Evolutionary conservation across 1,140 invertebrate genomes (phyloP).

Genomic region (Drosophila pachea): DNA sequence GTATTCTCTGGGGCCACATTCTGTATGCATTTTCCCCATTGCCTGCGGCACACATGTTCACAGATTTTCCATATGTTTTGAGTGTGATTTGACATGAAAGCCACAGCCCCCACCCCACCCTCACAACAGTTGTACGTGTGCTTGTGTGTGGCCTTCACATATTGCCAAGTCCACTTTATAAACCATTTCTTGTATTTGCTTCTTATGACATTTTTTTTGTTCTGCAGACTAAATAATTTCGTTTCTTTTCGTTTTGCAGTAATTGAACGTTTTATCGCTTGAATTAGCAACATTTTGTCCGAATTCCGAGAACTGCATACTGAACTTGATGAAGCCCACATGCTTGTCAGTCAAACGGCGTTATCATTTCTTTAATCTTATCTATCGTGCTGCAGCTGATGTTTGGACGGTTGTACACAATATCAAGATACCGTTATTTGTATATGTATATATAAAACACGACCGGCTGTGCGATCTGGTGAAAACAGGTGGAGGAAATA

Average conservation of each 20-base stretch:
- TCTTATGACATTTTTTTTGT: constrained; percentile 17
- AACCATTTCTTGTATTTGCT: constrained; percentile 23
- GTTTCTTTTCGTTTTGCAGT: not conserved
- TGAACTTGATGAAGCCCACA: constrained; percentile 1
- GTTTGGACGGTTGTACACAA: not conserved
- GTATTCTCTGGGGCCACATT: constrained; percentile 45
- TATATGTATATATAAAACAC: not conserved
- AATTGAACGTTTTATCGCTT: not conserved
- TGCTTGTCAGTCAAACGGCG: constrained; percentile 20
- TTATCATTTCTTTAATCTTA: constrained; percentile 62
- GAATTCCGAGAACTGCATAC: constrained; percentile 4
- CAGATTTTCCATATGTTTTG: constrained; percentile 65
- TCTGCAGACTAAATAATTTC: too few relatives aligned
- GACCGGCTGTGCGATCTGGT: not conserved
- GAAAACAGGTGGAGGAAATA: not conserved
- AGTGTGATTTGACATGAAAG: constrained; percentile 34
- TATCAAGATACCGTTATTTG: constrained; percentile 28
- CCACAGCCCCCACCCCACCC: constrained; percentile 1
- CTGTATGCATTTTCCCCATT: constrained; percentile 23
- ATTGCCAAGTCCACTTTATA: constrained; percentile 48
- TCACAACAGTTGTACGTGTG: constrained; percentile 12
- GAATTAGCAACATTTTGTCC: not conserved
- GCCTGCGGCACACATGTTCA: constrained; percentile 44
- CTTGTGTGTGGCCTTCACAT: not conserved
- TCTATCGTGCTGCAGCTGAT: constrained; percentile 28